Evolutionary conservation across 2,113 vertebrate species (phyloP), one percentile per base, ranked within the genome.

Genomic region (Entosphenus tridentatus): DNA sequence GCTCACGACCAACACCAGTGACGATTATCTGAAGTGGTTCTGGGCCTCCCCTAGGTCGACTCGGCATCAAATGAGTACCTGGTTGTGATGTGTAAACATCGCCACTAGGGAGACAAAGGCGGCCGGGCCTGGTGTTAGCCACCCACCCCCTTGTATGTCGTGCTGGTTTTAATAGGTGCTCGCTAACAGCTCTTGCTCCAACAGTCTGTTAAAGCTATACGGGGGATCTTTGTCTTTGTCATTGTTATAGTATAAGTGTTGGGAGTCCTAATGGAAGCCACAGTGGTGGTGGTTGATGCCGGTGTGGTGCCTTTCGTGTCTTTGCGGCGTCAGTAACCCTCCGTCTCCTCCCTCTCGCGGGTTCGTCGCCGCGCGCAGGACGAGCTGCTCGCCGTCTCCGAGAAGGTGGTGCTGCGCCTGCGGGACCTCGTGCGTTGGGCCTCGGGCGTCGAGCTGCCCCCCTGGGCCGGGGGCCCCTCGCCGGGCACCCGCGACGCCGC

Each of bases 381-480:
- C 71, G 83, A 85, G 72, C 81, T 85, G 55, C 70, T 85, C 69
- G 82, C 81, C 0, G 82, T 82, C 70, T 83, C 81, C 14, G 82
- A 80, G 75, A 83, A 82, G 75, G 76, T 84, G 70, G 82, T 85
- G 71, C 68, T 85, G 56, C 77, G 78, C 62, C 79, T 84, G 70
- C 82, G 83, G 72, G 81, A 85, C 71, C 74, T 85, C 76, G 79
- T 80, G 70, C 78, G 70, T 3, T 85, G 82, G 83, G 75, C 79
- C 2, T 83, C 39, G 39, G 39, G 81, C 70, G 16, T 9, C 0
- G 74, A 80, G 62, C 78, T 78, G 1, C 18, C 73, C 18, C 70
- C 62, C 8, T 70, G 70, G 70, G 54, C 39, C 12, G 55, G 16
- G 13, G 57, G 57, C 16, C 5, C 57, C 12, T 12, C 56, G 57